A percentile compares a stretch with the other conserved stretches of the same genome.
Evolutionary conservation across 2,113 vertebrate species (phyloP).

Genomic region (Bufo gargarizans): DNA sequence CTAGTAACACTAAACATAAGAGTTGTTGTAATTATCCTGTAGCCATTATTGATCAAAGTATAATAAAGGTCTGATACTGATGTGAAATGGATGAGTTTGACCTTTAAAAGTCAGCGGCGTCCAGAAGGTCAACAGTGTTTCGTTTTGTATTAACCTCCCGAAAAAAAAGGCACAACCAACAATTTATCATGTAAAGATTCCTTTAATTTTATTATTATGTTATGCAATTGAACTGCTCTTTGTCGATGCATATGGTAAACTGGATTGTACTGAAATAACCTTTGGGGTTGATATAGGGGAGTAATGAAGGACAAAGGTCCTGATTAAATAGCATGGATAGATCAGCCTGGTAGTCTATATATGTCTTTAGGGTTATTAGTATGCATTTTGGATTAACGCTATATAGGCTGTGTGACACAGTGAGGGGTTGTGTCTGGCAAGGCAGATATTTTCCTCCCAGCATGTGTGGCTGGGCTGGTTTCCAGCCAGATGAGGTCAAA

Average conservation of each 20-base stretch:
- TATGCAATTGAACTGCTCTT: neutral
- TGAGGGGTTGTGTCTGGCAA: too few relatives aligned
- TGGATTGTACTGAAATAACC: neutral
- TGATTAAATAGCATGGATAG: too few relatives aligned
- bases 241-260: neutral
- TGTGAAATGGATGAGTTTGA: constrained; percentile 69
- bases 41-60: constrained; percentile 68
- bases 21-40: constrained; percentile 62
- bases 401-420: too few relatives aligned
- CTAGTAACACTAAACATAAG: constrained; percentile 63
- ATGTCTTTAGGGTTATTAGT: too few relatives aligned
- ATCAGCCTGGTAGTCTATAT: too few relatives aligned
- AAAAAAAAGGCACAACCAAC: constrained; percentile 61
- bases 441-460: too few relatives aligned
- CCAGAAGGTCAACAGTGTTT: constrained; percentile 60
- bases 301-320: too few relatives aligned
- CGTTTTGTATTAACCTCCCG: constrained; percentile 63
- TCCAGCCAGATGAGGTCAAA: too few relatives aligned
- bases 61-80: constrained; percentile 69
- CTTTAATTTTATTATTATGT: constrained; percentile 29
- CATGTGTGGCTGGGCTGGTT: too few relatives aligned
- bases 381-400: too few relatives aligned
- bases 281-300: neutral
- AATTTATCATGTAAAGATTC: constrained; percentile 41
- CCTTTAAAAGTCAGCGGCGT: constrained; percentile 61